Conservation (phyloP, 2,797 vertebrate species). For the Parotocinclus haroldoi region DNA sequence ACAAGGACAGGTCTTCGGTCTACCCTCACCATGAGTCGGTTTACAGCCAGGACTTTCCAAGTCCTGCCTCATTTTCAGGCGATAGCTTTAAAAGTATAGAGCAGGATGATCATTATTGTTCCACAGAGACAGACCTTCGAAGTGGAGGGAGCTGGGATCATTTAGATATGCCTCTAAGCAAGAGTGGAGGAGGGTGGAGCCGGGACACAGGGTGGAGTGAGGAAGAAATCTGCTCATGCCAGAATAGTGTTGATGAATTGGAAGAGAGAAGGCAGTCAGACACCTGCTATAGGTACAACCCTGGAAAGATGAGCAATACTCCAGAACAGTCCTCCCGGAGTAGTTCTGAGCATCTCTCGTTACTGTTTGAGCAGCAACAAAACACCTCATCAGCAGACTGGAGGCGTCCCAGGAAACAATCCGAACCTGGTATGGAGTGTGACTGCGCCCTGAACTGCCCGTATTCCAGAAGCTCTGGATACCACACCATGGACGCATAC, state of each 20-base stretch:
- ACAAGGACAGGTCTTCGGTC: constrained; percentile 32
- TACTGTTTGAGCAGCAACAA: constrained; percentile 67
- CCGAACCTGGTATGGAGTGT: constrained; percentile 54
- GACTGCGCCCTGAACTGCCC: constrained; percentile 65
- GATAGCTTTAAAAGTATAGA: constrained; percentile 59
- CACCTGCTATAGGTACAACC: constrained; percentile 58
- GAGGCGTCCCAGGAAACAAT: constrained; percentile 46
- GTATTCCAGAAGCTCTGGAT: constrained; percentile 69
- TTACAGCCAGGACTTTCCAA: constrained; percentile 56
- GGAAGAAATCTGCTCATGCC: constrained; percentile 64
- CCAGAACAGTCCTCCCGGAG: constrained; percentile 64
- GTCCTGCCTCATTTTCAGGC: constrained; percentile 64
- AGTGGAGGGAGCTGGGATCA: constrained; percentile 46
- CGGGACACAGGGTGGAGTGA: constrained; percentile 62
- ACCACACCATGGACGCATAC: constrained; percentile 65
- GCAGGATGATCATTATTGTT: constrained; percentile 38
- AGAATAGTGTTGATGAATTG: constrained; percentile 68
- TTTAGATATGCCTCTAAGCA: constrained; percentile 54
- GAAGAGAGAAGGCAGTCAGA: constrained; percentile 35
- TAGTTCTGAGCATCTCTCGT: constrained; percentile 73
- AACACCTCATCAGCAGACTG: constrained; percentile 61
- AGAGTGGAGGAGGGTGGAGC: constrained; percentile 51
- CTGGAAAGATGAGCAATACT: constrained; percentile 63
- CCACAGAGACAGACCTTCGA: constrained; percentile 33
- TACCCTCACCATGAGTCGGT: constrained; percentile 48